Evolutionary conservation across 1,140 invertebrate species (phyloP).

Genomic region (Drosophila watanabei): DNA sequence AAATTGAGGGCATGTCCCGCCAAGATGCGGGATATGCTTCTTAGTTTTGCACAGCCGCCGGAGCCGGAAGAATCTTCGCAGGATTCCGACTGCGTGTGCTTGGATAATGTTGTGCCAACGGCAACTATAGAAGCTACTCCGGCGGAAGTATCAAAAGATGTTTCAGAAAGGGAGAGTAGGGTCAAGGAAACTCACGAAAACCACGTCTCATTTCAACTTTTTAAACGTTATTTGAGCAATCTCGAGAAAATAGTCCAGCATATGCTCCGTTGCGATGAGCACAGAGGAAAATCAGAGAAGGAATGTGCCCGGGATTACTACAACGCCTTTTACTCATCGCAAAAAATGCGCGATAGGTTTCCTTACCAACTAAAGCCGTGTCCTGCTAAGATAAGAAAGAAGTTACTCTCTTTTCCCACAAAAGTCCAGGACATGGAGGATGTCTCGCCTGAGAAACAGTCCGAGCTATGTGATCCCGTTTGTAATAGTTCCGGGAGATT

Average conservation of each 20-base stretch:
- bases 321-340: constrained; percentile 29
- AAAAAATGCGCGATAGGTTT: constrained; percentile 34
- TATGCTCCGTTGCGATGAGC: constrained; percentile 29
- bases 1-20: constrained; percentile 39
- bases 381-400: constrained; percentile 21
- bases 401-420: constrained; percentile 25
- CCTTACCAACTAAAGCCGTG: constrained; percentile 35
- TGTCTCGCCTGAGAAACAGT: background rate
- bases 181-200: background rate
- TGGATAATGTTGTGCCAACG: background rate
- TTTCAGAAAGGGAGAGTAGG: background rate
- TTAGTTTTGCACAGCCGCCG: background rate
- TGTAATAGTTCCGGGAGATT: background rate
- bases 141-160: background rate
- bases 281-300: background rate
- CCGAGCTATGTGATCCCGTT: too few species aligned
- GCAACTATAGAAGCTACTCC: background rate
- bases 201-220: constrained; percentile 23
- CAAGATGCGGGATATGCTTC: constrained; percentile 2
- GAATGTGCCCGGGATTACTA: constrained; percentile 43
- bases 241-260: constrained; percentile 33
- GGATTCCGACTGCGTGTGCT: too few species aligned
- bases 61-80: too few species aligned
- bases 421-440: background rate
- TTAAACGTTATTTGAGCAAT: constrained; percentile 38